Base-by-base conservation (phyloP, 2,888 invertebrate genomes). In the Villa cingulata region DNA sequence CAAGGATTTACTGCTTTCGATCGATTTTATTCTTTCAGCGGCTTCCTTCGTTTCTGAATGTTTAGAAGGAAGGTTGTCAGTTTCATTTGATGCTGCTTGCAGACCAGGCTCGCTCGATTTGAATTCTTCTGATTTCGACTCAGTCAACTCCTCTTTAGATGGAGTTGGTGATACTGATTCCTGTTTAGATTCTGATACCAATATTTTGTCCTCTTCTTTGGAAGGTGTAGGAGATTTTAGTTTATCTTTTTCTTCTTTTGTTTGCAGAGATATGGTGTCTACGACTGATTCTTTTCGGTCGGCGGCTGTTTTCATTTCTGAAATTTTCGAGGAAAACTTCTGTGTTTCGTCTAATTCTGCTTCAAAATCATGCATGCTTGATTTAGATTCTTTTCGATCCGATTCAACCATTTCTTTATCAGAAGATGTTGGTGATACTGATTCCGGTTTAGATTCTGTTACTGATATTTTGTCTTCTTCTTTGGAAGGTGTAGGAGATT, bases 211-310 rank as follows among this genome's bases (percentile, higher is more conserved):
- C 5, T 32, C 29, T 37, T 56, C 55, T 12, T 56, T 56, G 10
- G 55, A 53, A 18, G 45, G 27, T 16, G 37, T 9, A 18, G 45
- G 20, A 2, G 56, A 53, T 34, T 51, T 53, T 0, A 49, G 48
- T 29, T 54, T 54, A 5, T 51, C 27, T 43, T 29, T 9, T 32
- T 32, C 29, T 32, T 3, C 32, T 19, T 40, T 15, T 2, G 46
- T 43, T 48, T 48, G 45, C 4, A 7, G 5, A 23, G 23, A 23
- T 23, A 23, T 23, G 19, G 41, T 36, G 9, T 45, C 46, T 17
- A 45, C 48, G 12, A 18, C 19, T 29, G 61, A 57, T 4, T 53
- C 48, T 1, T 62, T 61, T 37, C 62, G 63, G 12, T 45, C 37
- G 16, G n/a, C 20, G 12, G 17, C 34, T n/a, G n/a, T n/a, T n/a